These are phyloP conservation scores for Macrophya annulata DNA, from an alignment of 2,888 invertebrate genomes.

Conservation along the genomic window DNA sequence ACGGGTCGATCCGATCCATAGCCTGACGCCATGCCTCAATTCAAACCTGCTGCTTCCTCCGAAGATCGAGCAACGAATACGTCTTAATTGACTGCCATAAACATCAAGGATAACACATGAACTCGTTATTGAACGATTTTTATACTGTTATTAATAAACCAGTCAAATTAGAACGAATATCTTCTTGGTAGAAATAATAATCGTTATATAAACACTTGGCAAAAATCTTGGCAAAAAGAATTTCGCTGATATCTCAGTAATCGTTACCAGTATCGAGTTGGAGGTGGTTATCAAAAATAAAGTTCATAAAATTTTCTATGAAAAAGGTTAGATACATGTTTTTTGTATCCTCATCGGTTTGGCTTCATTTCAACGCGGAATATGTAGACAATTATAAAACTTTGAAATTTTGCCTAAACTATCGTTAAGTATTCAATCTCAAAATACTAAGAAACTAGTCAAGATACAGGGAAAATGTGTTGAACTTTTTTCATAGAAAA, in stretches of 20 bases:
- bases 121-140: conserved; percentile 26
- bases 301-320: not conserved
- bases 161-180: not conserved
- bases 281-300: not conserved
- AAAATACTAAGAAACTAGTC: not conserved
- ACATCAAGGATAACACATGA: not conserved
- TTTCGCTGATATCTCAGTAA: not conserved
- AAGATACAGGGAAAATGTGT: not conserved
- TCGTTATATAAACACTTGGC: too few relatives aligned
- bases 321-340: not conserved
- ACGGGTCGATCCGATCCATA: conserved; percentile 36
- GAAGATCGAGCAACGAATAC: conserved; percentile 4
- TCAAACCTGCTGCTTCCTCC: conserved; percentile 6
- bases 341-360: not conserved
- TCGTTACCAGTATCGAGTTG: not conserved
- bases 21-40: conserved; percentile 17
- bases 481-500: not conserved
- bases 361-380: not conserved
- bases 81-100: conserved; percentile 35
- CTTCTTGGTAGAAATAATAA: not conserved
- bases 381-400: not conserved
- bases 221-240: not conserved
- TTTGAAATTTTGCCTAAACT: not conserved
- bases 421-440: not conserved
- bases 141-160: not conserved